Evolutionary conservation across 30 jellyfish, hydroid and myxozoan species (phyloP).

Genomic region (Pelagia noctiluca): DNA sequence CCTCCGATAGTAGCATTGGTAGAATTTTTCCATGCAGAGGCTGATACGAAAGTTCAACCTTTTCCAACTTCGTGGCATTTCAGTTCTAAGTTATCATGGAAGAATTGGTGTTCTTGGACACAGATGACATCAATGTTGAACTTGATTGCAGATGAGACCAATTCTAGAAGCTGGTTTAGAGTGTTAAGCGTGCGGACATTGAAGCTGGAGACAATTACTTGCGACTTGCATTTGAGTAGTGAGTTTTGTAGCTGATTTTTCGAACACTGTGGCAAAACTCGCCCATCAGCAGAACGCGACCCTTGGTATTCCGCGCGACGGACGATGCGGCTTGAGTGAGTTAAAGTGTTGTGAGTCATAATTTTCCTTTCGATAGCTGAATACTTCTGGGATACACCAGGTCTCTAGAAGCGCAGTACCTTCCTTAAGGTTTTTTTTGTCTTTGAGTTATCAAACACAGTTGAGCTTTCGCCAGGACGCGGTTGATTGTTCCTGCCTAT

Average conservation of each 20-base stretch:
- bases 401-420: too few species aligned
- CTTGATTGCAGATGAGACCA: conserved; percentile 13
- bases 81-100: background rate
- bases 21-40: conserved; percentile 14
- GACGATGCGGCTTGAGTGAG: conserved; percentile 65
- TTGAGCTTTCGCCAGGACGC: too few species aligned
- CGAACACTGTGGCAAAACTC: conserved; percentile 52
- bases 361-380: too few species aligned
- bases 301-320: conserved; percentile 76
- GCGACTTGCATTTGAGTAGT: conserved; percentile 1
- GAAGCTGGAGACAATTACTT: conserved; percentile 1
- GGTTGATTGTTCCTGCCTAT: too few species aligned
- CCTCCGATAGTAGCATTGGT: background rate
- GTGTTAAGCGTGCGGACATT: conserved; percentile 3
- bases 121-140: conserved; percentile 4
- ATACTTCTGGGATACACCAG: too few species aligned
- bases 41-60: background rate
- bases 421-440: too few species aligned
- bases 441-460: too few species aligned
- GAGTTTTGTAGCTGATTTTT: conserved; percentile 40
- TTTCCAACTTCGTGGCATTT: conserved; percentile 2
- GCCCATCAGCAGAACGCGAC: conserved; percentile 40
- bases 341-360: too few species aligned
- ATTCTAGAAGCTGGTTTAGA: background rate
- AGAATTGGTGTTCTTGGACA: background rate